Conservation (phyloP, 2,113 vertebrate species). For the Damaliscus lunatus region DNA sequence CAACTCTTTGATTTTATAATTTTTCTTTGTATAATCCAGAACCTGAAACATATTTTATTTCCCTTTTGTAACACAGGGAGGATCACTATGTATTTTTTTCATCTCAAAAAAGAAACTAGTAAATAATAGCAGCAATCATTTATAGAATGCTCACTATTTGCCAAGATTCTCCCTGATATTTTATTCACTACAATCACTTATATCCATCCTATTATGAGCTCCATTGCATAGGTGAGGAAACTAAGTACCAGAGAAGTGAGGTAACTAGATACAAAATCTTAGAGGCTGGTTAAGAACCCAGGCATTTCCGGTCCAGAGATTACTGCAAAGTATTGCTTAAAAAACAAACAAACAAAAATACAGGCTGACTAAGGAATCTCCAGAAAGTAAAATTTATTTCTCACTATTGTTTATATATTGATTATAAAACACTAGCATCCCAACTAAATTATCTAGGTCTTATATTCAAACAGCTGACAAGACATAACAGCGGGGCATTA, state of each 20-base stretch:
- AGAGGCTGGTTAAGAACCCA: not conserved
- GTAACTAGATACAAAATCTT: not conserved
- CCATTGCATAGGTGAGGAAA: not conserved
- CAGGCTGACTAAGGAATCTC: not conserved
- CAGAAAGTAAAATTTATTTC: not conserved
- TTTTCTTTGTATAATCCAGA: not conserved
- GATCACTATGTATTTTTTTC: not conserved
- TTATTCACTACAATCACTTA: not conserved
- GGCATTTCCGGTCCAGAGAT: not conserved
- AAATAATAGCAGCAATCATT: not conserved
- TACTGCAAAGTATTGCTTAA: not conserved
- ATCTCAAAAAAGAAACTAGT: not conserved
- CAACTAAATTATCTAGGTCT: not conserved
- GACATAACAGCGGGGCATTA: not conserved
- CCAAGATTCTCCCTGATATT: not conserved
- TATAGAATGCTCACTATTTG: not conserved
- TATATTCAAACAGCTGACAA: not conserved
- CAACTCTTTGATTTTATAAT: not conserved
- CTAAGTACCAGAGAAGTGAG: not conserved
- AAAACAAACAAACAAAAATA: not conserved
- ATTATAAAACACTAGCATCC: not conserved
- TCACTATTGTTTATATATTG: conserved; percentile 11
- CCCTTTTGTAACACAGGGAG: not conserved
- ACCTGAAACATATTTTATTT: not conserved
- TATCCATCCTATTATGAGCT: not conserved